Evolutionary conservation across 2,113 vertebrate genomes (phyloP), one percentile per base, ranked within the genome.

Genomic region (Arvicanthis niloticus): DNA sequence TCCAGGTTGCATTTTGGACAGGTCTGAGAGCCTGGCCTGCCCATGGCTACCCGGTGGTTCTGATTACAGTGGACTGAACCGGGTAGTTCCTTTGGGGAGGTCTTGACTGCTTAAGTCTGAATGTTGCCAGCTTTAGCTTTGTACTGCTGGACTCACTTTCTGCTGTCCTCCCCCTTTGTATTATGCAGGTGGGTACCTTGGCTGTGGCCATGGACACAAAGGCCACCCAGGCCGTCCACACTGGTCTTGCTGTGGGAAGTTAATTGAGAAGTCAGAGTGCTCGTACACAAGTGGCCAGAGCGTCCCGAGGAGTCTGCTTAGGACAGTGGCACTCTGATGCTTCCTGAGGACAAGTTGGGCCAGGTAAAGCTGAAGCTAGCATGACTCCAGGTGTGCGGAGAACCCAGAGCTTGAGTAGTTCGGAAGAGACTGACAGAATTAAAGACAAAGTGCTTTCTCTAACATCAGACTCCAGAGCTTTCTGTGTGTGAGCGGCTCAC

Each of bases 221-320:
- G 99, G 99, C 62, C 99, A 99, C 96, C 99, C 99, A 0, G 99
- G 99, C 48, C 99, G 98, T 96, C 98, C 98, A 0, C 99, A 99
- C 98, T 99, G 99, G 99, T 99, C 99, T 0, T 99, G 99, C 97
- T 99, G 99, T 89, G 99, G 99, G 81, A 99, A 98, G 92, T 98
- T 99, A 2, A 88, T 92, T 0, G 99, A 99, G 98, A 98, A 96
- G 89, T 99, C 99, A 0, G 99, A 99, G 88, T 99, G 99, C 60
- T 97, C 98, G 5, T 26, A 84, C 58, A 62, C 97, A 5, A 94
- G 86, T 3, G 94, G 96, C 0, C 96, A 98, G 0, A 91, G 96
- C 0, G 94, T 97, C 0, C 98, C 98, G 0, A 98, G 97, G 11
- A 97, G 99, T 56, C 98, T 99, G 9, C 98, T 99, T 65, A 98